These are phyloP conservation scores for Typhlichthys eigenmanni DNA, from an alignment of 2,797 vertebrate species.

Conservation along the genomic window DNA sequence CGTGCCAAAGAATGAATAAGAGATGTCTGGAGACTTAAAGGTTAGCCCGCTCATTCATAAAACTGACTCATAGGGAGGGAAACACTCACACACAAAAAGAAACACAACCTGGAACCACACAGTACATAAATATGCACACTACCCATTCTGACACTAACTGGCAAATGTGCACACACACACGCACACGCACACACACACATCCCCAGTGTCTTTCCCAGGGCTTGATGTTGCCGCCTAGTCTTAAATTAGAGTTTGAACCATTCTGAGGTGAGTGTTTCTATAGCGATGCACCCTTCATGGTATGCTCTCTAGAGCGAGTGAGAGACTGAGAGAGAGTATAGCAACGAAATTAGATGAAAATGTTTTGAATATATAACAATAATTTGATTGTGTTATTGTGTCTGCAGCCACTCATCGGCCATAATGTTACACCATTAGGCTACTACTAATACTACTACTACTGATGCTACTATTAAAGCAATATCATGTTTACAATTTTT, in stretches of 20 bases:
- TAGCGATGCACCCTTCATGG: slow-evolving; percentile 61
- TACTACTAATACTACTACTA: background rate
- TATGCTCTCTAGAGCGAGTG: slow-evolving; percentile 33
- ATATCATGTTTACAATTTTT: no score
- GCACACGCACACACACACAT: slow-evolving; percentile 15
- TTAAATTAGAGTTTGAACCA: slow-evolving; percentile 69
- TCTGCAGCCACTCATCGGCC: no score
- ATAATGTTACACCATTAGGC: no score
- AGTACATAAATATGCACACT: background rate
- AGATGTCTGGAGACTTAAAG: slow-evolving; percentile 58
- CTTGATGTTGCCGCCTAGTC: slow-evolving; percentile 55
- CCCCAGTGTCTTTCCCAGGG: slow-evolving; percentile 49
- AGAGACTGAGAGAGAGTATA: slow-evolving; percentile 5
- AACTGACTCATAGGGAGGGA: slow-evolving; percentile 39
- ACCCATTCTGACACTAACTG: background rate
- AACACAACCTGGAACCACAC: background rate
- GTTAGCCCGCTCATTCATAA: slow-evolving; percentile 50
- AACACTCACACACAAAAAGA: background rate
- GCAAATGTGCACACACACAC: background rate
- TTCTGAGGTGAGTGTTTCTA: slow-evolving; percentile 72
- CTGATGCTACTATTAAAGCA: background rate
- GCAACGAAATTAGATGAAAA: slow-evolving; percentile 17
- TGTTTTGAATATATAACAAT: no score
- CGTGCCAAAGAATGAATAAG: slow-evolving; percentile 41
- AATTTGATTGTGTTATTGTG: no score